Base-by-base conservation (phyloP, 1,140 invertebrate species). In the Drosophila albomicans region DNA sequence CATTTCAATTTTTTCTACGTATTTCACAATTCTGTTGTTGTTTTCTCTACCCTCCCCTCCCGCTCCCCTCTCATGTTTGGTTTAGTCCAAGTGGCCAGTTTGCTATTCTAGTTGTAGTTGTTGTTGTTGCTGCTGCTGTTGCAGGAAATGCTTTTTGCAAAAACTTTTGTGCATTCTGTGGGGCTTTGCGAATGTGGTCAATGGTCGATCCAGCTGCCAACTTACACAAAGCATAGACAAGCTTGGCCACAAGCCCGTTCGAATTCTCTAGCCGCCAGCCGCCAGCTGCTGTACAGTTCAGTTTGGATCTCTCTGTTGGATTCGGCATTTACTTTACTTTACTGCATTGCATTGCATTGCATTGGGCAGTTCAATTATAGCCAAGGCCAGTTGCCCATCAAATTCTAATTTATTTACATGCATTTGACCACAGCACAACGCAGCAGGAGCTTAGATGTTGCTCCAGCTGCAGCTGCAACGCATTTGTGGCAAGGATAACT, bases 381-480 rank as follows among this genome's bases (percentile, higher is more conserved):
- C 49, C 57, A 62, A 48, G 71, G 58, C 49, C 51, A 72, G 49
- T 52, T 54, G 67, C 49, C 67, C 61, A 76, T 76, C 74, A 76
- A 76, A 66, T 88, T 79, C 66, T 84, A 89, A 88, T 88, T 88
- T 88, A 88, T 88, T 88, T 88, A 88, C 85, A 88, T 84, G 84
- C 80, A 81, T 72, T 78, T 78, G 16, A 5, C 5, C 28, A 38
- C 6, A 16, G 62, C 51, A 38, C 35, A 38, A 10, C 8, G 35
- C 35, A 38, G 35, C 8, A 30, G n/a, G 5, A 48, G 43, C 11
- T 16, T 15, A 32, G 15, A n/a, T 35, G 46, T 10, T 20, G 25
- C 28, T 49, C 16, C 28, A 6, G 41, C 41, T 48, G 15, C 58
- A 58, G 58, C 58, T 75, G 58, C 56, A 69, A 57, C 65, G 41